Conservation (phyloP, 2,113 vertebrate genomes). For the Aegithalos caudatus region DNA sequence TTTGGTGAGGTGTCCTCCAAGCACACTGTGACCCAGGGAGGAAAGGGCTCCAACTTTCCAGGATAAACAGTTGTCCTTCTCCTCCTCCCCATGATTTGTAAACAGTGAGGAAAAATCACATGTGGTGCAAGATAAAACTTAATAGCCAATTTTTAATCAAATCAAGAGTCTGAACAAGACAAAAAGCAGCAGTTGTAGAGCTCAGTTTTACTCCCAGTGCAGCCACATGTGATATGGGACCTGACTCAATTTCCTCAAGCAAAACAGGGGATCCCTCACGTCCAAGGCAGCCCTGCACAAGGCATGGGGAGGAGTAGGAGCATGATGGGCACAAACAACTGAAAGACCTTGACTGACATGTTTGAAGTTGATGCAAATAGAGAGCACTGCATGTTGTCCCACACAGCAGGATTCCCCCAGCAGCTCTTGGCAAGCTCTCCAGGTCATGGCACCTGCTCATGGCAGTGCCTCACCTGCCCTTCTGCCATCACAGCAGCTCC, state of each 20-base stretch:
- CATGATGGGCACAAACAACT: rapidly evolving
- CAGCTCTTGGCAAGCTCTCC: neutral
- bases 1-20: neutral
- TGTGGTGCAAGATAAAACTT: neutral
- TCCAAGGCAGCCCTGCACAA: neutral
- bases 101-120: neutral
- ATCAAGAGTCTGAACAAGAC: neutral
- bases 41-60: neutral
- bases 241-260: neutral
- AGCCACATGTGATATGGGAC: neutral
- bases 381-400: neutral
- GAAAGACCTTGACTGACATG: rapidly evolving
- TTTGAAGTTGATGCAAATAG: neutral
- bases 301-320: neutral
- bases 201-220: rapidly evolving
- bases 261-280: neutral
- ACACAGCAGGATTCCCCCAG: neutral
- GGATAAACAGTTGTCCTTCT: neutral
- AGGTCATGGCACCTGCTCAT: neutral
- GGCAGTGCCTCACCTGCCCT: neutral
- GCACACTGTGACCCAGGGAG: neutral
- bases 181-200: neutral
- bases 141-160: neutral
- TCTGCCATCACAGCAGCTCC: neutral
- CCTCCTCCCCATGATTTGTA: neutral